Percentiles rank a stretch among this genome's conserved stretches.
phyloP scores from a whole-genome alignment of 2,113 vertebrate species.

The Picathartes gymnocephalus region DNA sequence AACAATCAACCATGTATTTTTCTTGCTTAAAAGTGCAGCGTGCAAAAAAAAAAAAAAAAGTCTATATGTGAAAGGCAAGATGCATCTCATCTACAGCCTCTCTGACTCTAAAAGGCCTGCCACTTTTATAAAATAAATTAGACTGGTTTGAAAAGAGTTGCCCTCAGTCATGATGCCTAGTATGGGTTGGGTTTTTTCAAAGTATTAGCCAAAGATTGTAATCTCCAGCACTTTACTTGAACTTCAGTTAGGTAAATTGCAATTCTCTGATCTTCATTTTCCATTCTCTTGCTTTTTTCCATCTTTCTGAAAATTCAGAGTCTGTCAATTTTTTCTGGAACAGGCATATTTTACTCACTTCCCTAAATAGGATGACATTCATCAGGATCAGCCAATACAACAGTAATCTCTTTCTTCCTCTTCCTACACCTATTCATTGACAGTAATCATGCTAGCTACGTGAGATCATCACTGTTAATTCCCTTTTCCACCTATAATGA shows the following conservation, averaged over 20 bases:
- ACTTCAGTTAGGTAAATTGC: not conserved
- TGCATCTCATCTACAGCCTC: not conserved
- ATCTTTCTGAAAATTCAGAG: not conserved
- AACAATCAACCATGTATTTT: not conserved
- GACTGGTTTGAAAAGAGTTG: not conserved
- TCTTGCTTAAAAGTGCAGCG: not conserved
- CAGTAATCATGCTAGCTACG: not conserved
- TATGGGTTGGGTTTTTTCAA: not conserved
- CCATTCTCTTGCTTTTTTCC: not conserved
- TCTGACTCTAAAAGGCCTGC: not conserved
- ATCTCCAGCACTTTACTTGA: not conserved
- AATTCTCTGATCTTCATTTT: not conserved
- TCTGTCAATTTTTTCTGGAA: not conserved
- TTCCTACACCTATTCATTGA: not conserved
- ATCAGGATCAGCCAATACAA: not conserved
- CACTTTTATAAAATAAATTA: not conserved
- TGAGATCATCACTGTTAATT: not conserved
- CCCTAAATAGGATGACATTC: not conserved
- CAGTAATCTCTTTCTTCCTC: not conserved
- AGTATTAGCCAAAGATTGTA: not conserved
- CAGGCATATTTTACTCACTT: not conserved
- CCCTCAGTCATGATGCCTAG: not conserved
- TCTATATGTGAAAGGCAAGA: not conserved
- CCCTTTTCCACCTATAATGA: not conserved
- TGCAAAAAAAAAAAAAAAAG: not conserved